Percentiles rank a stretch among this genome's conserved stretches.
These are phyloP conservation scores for Podiceps cristatus DNA, from an alignment of 2,113 vertebrate genomes.

Conservation along the genomic window DNA sequence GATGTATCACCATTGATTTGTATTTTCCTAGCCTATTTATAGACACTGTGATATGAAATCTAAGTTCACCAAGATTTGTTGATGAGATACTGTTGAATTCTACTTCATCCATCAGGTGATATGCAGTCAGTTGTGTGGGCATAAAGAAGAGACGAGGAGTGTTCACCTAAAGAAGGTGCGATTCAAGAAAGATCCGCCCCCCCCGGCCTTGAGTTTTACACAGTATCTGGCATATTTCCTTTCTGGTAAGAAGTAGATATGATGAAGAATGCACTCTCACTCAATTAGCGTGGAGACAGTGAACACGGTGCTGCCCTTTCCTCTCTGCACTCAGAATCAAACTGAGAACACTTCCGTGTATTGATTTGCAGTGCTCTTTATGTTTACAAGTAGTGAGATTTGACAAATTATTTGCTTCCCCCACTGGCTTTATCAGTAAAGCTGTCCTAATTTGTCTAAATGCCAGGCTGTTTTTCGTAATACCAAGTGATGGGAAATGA, in stretches of 20 bases:
- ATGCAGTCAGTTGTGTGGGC: background rate
- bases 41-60: background rate
- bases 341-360: conserved; percentile 72
- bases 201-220: background rate
- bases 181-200: background rate
- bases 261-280: background rate
- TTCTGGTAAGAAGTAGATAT: conserved; percentile 12
- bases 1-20: background rate
- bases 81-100: background rate
- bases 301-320: conserved; percentile 60
- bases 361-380: conserved; percentile 74
- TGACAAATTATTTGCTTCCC: conserved; percentile 82
- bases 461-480: conserved; percentile 67
- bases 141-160: accelerated
- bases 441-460: conserved; percentile 64
- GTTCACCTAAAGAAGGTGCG: background rate
- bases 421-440: conserved; percentile 75
- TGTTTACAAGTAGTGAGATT: conserved; percentile 47
- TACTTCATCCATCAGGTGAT: background rate
- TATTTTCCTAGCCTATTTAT: background rate
- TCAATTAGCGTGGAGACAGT: conserved; percentile 23
- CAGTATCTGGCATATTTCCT: conserved; percentile 32
- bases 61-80: background rate
- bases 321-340: conserved; percentile 46
- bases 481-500: conserved; percentile 74